Evolutionary conservation across 2,888 invertebrate species (phyloP), one percentile per base, ranked within the genome.

Genomic region (Epistrophe grossulariae): DNA sequence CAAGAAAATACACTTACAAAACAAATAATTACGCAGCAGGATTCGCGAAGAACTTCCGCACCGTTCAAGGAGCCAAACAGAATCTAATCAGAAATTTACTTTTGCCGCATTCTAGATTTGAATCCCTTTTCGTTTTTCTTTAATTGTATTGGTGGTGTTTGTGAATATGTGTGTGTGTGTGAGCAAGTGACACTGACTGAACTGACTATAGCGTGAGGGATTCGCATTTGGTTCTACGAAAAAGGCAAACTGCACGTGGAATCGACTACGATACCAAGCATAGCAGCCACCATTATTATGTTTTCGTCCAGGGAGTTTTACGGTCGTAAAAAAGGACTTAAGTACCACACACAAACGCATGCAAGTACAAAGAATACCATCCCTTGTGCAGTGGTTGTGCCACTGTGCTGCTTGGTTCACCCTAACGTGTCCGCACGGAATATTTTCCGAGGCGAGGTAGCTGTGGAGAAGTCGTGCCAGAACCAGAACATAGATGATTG

Each of bases 61-160:
- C 89, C 89, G 89, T 89, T 89, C 84, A 84, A 88, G 89, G 89
- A 90, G 88, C 89, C 89, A 85, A 90, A 90, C 89, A 89, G 89
- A 89, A 91, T 92, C 92, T 92, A 92, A 92, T 91, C 92, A 91
- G 91, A 91, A 90, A 91, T 90, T 90, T 88, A 90, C 90, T 90
- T 91, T 68, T 79, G 52, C 74, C 85, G 50, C 83, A 68, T 88
- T 89, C 84, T 31, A 84, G 83, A 90, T 90, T 91, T 90, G 90
- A 90, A 89, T 90, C 90, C 90, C 90, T 90, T 89, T 89, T 90
- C 83, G 79, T 78, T 71, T 17, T 35, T 78, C 76, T 88, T 88
- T 52, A 35, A 28, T 83, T 78, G 88, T 88, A 62, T 81, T 85
- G 62, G 74, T 79, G 55, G 24, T 64, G 70, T 68, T 52, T 48